Evolutionary conservation across 2,888 invertebrate genomes (phyloP).

Genomic region (Aethes cnicana): DNA sequence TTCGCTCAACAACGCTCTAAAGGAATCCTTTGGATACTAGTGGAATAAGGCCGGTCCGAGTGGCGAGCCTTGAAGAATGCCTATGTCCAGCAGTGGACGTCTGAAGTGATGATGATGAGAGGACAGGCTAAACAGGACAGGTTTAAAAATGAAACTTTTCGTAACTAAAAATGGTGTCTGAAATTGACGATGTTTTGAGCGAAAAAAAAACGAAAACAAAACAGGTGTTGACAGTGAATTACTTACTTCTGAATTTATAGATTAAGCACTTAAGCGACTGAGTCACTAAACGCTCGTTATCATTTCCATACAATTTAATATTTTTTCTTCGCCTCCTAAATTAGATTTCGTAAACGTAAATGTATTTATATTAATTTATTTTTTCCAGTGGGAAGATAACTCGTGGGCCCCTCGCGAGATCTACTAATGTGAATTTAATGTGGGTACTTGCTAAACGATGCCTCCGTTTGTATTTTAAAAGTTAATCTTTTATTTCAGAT

Average conservation of each 20-base stretch:
- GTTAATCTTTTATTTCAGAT: conserved; percentile 56
- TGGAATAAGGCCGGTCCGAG: too few species aligned
- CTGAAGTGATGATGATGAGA: too few species aligned
- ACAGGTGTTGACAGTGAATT: conserved; percentile 12
- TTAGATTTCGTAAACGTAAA: conserved; percentile 61
- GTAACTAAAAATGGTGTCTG: background rate
- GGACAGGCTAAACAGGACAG: background rate
- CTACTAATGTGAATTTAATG: conserved; percentile 82
- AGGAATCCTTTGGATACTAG: too few species aligned
- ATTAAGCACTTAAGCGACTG: conserved; percentile 17
- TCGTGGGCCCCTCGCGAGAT: conserved; percentile 62
- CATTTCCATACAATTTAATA: conserved; percentile 75
- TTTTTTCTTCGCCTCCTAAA: conserved; percentile 58
- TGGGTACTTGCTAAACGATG: conserved; percentile 64
- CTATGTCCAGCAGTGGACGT: too few species aligned
- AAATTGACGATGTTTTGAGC: background rate
- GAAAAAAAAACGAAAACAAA: background rate
- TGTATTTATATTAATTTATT: conserved; percentile 72
- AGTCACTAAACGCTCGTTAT: conserved; percentile 45
- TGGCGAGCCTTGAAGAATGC: too few species aligned
- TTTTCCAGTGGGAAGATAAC: conserved; percentile 71
- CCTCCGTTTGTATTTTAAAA: conserved; percentile 66
- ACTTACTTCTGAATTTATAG: background rate
- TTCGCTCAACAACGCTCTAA: too few species aligned
- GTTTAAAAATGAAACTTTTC: background rate